Evolutionary conservation across 2,113 vertebrate species (phyloP), one percentile per base, ranked within the genome.

Genomic region (Notarius quadriscutis): DNA sequence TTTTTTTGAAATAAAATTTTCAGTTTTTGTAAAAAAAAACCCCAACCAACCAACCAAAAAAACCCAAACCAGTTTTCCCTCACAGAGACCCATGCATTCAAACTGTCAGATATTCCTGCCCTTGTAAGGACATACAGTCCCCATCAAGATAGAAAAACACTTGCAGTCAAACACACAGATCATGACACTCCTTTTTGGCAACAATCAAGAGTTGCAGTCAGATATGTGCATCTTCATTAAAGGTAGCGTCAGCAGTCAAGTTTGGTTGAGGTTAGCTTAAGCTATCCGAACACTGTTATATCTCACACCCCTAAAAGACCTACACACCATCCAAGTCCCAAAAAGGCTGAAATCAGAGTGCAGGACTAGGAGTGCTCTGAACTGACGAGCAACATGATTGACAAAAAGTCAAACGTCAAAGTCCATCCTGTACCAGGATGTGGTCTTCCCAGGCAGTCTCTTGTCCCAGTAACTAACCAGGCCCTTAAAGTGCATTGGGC

Each of bases 121-220:
- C 8, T 58, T 80, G 53, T 80, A 22, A 18, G 53, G 53, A 78
- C 50, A 78, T 55, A 55, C 50, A 55, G 12, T 55, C 51, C n/a
- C 22, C n/a, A 7, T 2, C 25, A 18, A 79, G 5, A 57, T 57
- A 79, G 30, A 79, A 79, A 57, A 30, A 57, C 77, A 79, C 5
- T 27, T 12, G 5, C 50, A 75, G 41, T 30, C 48, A n/a, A 60
- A 86, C 27, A 83, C 22, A 27, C 2, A 84, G 67, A 74, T 50
- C 53, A 12, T 51, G 34, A 83, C 48, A 81, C n/a, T 86, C 1
- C 27, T 15, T 8, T 62, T 86, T 80, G 75, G 72, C 58, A 74
- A 65, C 17, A 78, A 65, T 81, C n/a, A 65, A 79, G 10, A 14
- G 51, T 4, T 55, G 7, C 9, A n/a, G 53, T 48, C 11, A 58